Percentiles rank a stretch among this genome's conserved stretches.
Conservation (phyloP, 2,888 invertebrate species). For the Fragum whitleyi region DNA sequence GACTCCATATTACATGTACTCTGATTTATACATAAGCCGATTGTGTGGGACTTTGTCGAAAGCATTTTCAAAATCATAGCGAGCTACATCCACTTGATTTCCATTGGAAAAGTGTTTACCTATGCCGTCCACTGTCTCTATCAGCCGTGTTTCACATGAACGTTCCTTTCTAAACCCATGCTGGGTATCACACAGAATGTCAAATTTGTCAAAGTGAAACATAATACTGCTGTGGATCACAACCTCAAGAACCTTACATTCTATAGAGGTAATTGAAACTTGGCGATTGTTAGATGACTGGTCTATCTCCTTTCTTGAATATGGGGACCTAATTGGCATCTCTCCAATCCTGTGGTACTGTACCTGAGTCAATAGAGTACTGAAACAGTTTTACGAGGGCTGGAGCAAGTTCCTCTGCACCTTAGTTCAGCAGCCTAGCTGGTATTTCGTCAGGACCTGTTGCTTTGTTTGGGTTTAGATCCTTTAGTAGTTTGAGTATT, state of each 20-base stretch:
- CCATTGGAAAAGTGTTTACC: slow-evolving; percentile 36
- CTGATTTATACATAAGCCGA: slow-evolving; percentile 41
- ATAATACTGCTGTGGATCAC: slow-evolving; percentile 55
- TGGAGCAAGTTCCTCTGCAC: background rate
- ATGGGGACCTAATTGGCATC: background rate
- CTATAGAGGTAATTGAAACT: background rate
- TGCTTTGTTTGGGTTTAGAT: background rate
- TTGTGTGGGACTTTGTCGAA: too few relatives aligned
- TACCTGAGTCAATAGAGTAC: background rate
- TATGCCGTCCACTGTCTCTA: slow-evolving; percentile 49
- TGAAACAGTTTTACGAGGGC: background rate
- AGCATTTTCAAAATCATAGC: too few relatives aligned
- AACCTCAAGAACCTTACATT: slow-evolving; percentile 11
- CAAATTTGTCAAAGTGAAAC: slow-evolving; percentile 50
- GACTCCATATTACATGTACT: too few relatives aligned
- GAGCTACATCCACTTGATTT: slow-evolving; percentile 45
- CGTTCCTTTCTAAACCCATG: too few relatives aligned
- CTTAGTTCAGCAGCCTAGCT: background rate
- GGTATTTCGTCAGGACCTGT: background rate
- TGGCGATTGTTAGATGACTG: background rate
- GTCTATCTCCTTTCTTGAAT: slow-evolving; percentile 13
- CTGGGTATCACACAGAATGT: slow-evolving; percentile 53
- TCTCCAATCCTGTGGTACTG: background rate
- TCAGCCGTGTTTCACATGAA: slow-evolving; percentile 61
- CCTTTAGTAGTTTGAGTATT: background rate